Evolutionary conservation across 2,113 vertebrate genomes (phyloP), one percentile per base, ranked within the genome.

Genomic region (Charina bottae): DNA sequence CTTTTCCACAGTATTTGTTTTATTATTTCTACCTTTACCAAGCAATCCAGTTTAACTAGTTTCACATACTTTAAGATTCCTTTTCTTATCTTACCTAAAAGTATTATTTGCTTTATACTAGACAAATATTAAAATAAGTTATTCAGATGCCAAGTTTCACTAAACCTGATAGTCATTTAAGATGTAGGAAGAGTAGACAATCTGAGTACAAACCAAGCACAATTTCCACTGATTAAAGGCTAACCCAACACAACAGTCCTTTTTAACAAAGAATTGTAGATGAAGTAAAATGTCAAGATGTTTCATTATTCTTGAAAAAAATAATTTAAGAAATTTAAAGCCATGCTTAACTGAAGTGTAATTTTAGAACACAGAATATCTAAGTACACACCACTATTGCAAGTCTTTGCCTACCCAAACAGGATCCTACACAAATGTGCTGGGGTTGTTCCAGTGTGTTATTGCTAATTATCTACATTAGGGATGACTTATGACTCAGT

Each of bases 111-210:
- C 85, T 62, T 90, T 93, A 87, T 24, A 55, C n/a, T 88, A 58
- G 37, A 19, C 42, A 91, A 85, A 85, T 85, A 90, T 68, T 85
- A 72, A 94, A 96, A 95, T 83, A 95, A 94, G 93, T 85, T 93
- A 93, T 83, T 62, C 92, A 92, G 89, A 95, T 93, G 92, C 91
- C 93, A 96, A 94, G 87, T 88, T 87, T 94, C 94, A 94, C 94
- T 95, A 92, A 17, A 91, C 93, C 95, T 95, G 95, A 96, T 96
- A 94, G 83, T 90, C 94, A 90, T 97, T 94, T 95, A 90, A 94
- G 94, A 92, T 33, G 94, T 95, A 95, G 24, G 17, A 94, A 89
- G 42, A 84, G 54, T 21, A 91, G 49, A 91, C 90, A 92, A 93
- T 96, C 91, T 94, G 93, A 95, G 93, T 92, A 90, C 85, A 94